A percentile compares a stretch with the other conserved stretches of the same genome.
Evolutionary conservation across 1,140 invertebrate species (phyloP).

Genomic region (Tribolium madens): DNA sequence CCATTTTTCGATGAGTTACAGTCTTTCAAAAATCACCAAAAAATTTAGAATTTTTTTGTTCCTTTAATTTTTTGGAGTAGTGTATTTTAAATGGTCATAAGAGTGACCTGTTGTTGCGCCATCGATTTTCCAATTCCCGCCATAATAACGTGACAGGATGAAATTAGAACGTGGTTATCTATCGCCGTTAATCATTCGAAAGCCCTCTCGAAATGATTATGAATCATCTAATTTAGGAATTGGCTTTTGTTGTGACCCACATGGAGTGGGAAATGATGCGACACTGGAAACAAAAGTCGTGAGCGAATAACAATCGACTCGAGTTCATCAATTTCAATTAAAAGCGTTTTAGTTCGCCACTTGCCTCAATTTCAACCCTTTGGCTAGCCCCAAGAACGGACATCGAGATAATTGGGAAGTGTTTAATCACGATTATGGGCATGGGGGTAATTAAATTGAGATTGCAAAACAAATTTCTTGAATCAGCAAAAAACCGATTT

Average conservation of each 20-base stretch:
- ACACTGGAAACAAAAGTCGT: slow-evolving; percentile 14
- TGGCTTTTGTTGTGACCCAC: slow-evolving; percentile 32
- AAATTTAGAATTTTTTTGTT: too few relatives aligned
- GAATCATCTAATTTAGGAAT: slow-evolving; percentile 37
- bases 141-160: slow-evolving; percentile 9
- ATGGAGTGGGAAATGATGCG: slow-evolving; percentile 2
- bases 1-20: too few relatives aligned
- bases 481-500: too few relatives aligned
- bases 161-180: slow-evolving; percentile 4
- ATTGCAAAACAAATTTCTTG: background rate
- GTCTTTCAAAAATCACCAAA: too few relatives aligned
- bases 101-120: slow-evolving; percentile 2
- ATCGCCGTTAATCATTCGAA: slow-evolving; percentile 15
- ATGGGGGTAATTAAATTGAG: background rate
- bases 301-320: slow-evolving; percentile 14
- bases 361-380: slow-evolving; percentile 15
- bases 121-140: slow-evolving; percentile 18
- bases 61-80: too few relatives aligned
- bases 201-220: slow-evolving; percentile 29
- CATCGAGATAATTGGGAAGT: slow-evolving; percentile 25
- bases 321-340: slow-evolving; percentile 39
- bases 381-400: background rate
- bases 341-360: slow-evolving; percentile 35
- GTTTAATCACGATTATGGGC: slow-evolving; percentile 30
- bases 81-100: too few relatives aligned